Base-by-base conservation (phyloP, 2,797 vertebrate species). In the Clamator glandarius region DNA sequence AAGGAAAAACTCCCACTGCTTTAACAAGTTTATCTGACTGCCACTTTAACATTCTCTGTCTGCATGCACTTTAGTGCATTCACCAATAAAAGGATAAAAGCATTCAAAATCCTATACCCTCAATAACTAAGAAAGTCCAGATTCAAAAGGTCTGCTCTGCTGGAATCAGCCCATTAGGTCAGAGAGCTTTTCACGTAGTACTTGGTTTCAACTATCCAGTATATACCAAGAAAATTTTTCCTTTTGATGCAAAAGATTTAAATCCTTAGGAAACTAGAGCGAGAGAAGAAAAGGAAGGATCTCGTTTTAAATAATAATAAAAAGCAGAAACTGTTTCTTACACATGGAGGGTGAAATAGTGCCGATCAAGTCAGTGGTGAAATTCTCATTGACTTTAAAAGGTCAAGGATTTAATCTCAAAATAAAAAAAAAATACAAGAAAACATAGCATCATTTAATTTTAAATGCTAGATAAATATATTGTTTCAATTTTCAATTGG, bases 21-120 rank as follows among this genome's bases (percentile, higher is more conserved):
- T 98, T 98, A 98, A 98, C 97, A 98, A 98, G 97, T 97, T 97
- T 97, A 97, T 97, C 97, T 98, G 97, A 97, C 97, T 97, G 96
- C 97, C 96, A 97, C 97, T 97, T 97, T 96, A 97, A 97, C 97
- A 97, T 97, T 97, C 96, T 97, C 95, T 97, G 97, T 98, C 97
- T 98, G 97, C 96, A 96, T 96, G 95, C 94, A 96, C 96, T 98
- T 98, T 96, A 97, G 97, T 96, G 96, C 96, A 96, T 97, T 98
- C 95, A 96, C 96, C 95, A 97, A 97, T 98, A 98, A 97, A 98
- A 98, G 97, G 95, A 97, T 97, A 97, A 98, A 97, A 98, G 97
- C 94, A 66, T 82, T 96, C 90, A 95, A 89, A 97, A 97, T 94
- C 78, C 90, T 86, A 84, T 79, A 79, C 85, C 83, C 77, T 94